Conservation (phyloP, 2,888 invertebrate species). For the Rhodophaea formosa region DNA sequence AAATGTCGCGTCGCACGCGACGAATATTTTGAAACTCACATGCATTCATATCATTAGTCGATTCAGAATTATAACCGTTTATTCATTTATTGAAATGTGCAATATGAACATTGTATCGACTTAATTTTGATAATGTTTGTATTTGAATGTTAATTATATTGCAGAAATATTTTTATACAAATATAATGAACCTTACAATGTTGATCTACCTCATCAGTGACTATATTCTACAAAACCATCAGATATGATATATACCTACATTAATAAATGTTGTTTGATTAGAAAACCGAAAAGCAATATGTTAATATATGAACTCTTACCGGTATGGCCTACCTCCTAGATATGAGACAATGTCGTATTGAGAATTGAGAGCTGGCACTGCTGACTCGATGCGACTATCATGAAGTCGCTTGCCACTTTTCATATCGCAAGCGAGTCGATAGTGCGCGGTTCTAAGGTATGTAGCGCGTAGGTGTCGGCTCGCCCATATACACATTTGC, state of each 20-base stretch:
- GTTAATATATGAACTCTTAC: conserved; percentile 39
- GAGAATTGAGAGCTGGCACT: not conserved
- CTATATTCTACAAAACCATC: conserved; percentile 38
- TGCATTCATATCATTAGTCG: conserved; percentile 42
- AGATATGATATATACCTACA: conserved; percentile 35
- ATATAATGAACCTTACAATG: conserved; percentile 59
- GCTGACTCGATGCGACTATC: no score
- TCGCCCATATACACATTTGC: not conserved
- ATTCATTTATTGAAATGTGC: conserved; percentile 56
- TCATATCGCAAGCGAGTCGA: not conserved
- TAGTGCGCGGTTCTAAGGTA: not conserved
- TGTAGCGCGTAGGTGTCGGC: not conserved
- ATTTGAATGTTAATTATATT: conserved; percentile 79
- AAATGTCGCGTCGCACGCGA: not conserved
- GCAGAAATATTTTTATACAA: conserved; percentile 80
- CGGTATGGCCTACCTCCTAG: conserved; percentile 58
- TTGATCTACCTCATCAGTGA: conserved; percentile 75
- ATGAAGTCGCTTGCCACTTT: not conserved
- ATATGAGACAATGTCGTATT: conserved; percentile 28
- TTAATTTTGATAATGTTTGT: conserved; percentile 78
- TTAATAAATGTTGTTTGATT: conserved; percentile 31
- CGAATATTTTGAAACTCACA: conserved; percentile 35
- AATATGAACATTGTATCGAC: conserved; percentile 69
- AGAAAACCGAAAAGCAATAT: conserved; percentile 28
- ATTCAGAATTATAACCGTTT: conserved; percentile 42